These are phyloP conservation scores for Abscondita cerata DNA, from an alignment of 2,888 invertebrate genomes.

Conservation along the genomic window DNA sequence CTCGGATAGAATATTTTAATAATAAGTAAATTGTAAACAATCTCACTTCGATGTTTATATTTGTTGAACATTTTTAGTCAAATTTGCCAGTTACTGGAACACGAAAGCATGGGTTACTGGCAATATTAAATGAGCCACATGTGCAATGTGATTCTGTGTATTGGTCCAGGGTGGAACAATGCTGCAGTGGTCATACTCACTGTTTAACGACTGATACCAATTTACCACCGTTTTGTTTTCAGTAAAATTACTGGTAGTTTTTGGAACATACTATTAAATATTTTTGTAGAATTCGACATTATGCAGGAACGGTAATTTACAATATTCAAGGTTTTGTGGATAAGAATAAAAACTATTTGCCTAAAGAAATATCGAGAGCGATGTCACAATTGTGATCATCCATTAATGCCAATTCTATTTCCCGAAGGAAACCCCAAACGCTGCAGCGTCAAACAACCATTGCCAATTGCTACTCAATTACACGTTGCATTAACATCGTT, in stretches of 20 bases:
- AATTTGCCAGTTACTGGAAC: slow-evolving; percentile 58
- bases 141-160: slow-evolving; percentile 74
- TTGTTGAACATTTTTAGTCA: slow-evolving; percentile 52
- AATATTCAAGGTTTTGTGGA: slow-evolving; percentile 78
- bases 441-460: slow-evolving; percentile 69
- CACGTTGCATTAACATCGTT: slow-evolving; percentile 79
- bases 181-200: slow-evolving; percentile 73
- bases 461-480: slow-evolving; percentile 74
- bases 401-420: slow-evolving; percentile 74
- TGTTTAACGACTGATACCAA: slow-evolving; percentile 65
- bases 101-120: slow-evolving; percentile 80
- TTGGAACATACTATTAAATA: too few species aligned
- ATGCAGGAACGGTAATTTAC: slow-evolving; percentile 84
- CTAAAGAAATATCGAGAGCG: slow-evolving; percentile 74
- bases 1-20: slow-evolving; percentile 78
- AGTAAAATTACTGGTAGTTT: too few species aligned
- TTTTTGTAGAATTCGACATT: slow-evolving; percentile 77
- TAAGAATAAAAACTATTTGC: slow-evolving; percentile 80
- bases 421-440: slow-evolving; percentile 77
- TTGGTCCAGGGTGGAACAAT: slow-evolving; percentile 76
- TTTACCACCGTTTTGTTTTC: slow-evolving; percentile 69
- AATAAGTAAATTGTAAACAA: slow-evolving; percentile 63
- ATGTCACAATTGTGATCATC: slow-evolving; percentile 78
- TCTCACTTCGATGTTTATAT: too few species aligned
- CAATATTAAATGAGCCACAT: slow-evolving; percentile 76